Percentiles rank a stretch among this genome's conserved stretches.
These are phyloP conservation scores for Phalacrocorax brasilianus DNA, from an alignment of 2,113 vertebrate species.

Conservation along the genomic window DNA sequence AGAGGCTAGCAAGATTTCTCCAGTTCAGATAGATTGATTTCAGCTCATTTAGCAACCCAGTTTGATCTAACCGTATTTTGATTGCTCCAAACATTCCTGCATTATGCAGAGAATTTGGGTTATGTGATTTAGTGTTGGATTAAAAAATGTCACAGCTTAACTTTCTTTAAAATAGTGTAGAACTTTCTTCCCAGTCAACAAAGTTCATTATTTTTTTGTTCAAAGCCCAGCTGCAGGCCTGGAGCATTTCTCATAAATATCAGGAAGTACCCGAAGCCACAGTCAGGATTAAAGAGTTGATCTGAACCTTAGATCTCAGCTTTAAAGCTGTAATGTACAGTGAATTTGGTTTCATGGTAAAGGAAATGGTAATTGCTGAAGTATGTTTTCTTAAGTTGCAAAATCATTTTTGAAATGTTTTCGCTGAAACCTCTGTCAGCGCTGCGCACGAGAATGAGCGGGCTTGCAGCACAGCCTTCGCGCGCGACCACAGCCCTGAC, in stretches of 20 bases:
- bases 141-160: slow-evolving; percentile 27
- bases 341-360: slow-evolving; percentile 62
- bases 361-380: slow-evolving; percentile 70
- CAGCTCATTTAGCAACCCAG: neutral
- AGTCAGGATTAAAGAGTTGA: slow-evolving; percentile 71
- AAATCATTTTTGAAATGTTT: slow-evolving; percentile 58
- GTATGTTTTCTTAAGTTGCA: slow-evolving; percentile 72
- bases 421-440: neutral
- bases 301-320: slow-evolving; percentile 70
- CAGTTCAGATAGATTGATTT: neutral
- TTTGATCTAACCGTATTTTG: neutral
- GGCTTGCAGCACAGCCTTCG: neutral
- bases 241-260: slow-evolving; percentile 67
- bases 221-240: slow-evolving; percentile 71
- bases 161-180: slow-evolving; percentile 10
- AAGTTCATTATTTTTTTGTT: slow-evolving; percentile 60
- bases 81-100: neutral
- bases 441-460: neutral
- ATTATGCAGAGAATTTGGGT: slow-evolving; percentile 16
- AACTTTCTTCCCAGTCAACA: slow-evolving; percentile 33
- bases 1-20: neutral
- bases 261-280: slow-evolving; percentile 74
- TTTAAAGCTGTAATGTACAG: slow-evolving; percentile 65
- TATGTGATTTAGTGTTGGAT: neutral
- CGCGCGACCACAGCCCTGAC: fast-evolving